A percentile compares a stretch with the other conserved stretches of the same genome.
Evolutionary conservation across 2,113 vertebrate species (phyloP).

Genomic region (Thamnaconus septentrionalis): DNA sequence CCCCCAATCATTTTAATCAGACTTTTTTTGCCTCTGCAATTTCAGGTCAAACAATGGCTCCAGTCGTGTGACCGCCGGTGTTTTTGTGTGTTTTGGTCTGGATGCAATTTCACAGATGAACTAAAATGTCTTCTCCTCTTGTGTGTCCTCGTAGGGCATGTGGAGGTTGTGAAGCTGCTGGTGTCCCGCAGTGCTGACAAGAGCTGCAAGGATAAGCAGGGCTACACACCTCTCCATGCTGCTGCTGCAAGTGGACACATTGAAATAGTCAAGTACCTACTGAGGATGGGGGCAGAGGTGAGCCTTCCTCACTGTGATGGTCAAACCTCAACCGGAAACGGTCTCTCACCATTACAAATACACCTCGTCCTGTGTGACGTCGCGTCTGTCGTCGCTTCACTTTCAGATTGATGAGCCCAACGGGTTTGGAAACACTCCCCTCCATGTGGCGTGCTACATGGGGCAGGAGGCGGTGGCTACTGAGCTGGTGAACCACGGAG

Average conservation of each 20-base stretch:
- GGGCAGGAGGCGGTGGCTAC: slow-evolving; percentile 93
- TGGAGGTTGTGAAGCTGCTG: slow-evolving; percentile 93
- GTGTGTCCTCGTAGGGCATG: slow-evolving; percentile 78
- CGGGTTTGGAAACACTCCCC: slow-evolving; percentile 92
- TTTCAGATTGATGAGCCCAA: slow-evolving; percentile 93
- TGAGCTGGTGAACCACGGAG: slow-evolving; percentile 93
- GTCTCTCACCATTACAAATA: too few species aligned
- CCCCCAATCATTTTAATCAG: too few species aligned
- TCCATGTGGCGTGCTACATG: slow-evolving; percentile 96
- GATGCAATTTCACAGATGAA: background rate
- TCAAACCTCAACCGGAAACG: too few species aligned
- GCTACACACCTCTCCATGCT: slow-evolving; percentile 93
- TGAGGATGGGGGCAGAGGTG: slow-evolving; percentile 92
- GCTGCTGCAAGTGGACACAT: slow-evolving; percentile 92
- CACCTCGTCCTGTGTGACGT: background rate
- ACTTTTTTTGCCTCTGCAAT: too few species aligned
- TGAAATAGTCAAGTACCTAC: slow-evolving; percentile 91
- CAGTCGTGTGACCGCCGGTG: too few species aligned
- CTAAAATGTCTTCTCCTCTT: background rate
- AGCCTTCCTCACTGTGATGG: slow-evolving; percentile 24
- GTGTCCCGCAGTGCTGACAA: slow-evolving; percentile 89
- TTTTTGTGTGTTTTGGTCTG: too few species aligned
- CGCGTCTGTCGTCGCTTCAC: background rate
- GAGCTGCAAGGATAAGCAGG: slow-evolving; percentile 91
- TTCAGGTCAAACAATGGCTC: too few species aligned